Base-by-base conservation (phyloP, 2,888 invertebrate species). In the Falcaria lacertinaria region DNA sequence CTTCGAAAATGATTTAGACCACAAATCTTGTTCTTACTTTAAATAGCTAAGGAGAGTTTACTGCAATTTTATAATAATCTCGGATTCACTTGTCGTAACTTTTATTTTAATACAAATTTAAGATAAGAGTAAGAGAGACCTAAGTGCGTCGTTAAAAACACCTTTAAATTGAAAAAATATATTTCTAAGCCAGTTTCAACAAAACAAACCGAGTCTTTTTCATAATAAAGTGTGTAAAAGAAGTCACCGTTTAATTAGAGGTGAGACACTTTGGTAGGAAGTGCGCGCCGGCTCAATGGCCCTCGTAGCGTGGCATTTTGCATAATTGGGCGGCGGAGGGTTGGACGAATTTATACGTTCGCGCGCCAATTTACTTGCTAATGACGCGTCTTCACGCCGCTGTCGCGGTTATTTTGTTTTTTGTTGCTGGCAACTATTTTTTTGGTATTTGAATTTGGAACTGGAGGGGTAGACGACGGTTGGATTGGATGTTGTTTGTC, bases 281-380 rank as follows among this genome's bases (percentile, higher is more conserved):
- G 79, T 76, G 80, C 80, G 80, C 80, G 77, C 71, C 79, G 79
- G 69, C 68, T 86, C 83, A 80, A 88, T 87, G 80, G 81, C 78
- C 71, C 88, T 85, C 80, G 78, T 77, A 71, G 80, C 85, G 73
- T 84, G 88, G 81, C 89, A 87, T 87, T 89, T 88, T 88, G 85
- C 89, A 88, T 89, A 89, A 89, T 88, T 89, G 89, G 86, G 83
- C 83, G 79, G 69, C 63, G 60, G 80, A 80, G 83, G 83, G 87
- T 79, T 79, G 84, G 63, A 75, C 81, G 85, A 85, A 87, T 87
- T 87, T 87, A 87, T 88, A 85, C 86, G 78, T 79, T 73, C 75
- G 72, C 73, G 74, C 85, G 86, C 81, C 88, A 88, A 89, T 89
- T 89, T 85, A 81, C 80, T 83, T 85, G 88, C 88, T 89, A 89